A percentile compares a stretch with the other conserved stretches of the same genome.
Evolutionary conservation across 1,140 invertebrate genomes (phyloP).

Genomic region (Belonocnema kinseyi): DNA sequence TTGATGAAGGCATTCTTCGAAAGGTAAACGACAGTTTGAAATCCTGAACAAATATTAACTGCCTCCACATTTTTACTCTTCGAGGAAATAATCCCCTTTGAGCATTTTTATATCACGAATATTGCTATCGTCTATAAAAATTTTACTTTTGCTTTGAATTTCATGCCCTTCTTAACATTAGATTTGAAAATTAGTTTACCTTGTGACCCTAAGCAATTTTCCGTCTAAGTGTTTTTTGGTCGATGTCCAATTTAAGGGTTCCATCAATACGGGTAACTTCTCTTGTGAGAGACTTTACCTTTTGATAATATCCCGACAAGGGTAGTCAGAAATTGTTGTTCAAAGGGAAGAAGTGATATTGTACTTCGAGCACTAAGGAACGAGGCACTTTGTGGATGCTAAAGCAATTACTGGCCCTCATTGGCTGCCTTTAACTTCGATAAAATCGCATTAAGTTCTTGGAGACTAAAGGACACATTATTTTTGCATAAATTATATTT

Average conservation of each 20-base stretch:
- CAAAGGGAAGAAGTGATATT: conserved; percentile 3
- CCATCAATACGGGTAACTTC: neutral
- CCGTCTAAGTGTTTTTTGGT: too few relatives aligned
- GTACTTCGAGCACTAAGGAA: conserved; percentile 15
- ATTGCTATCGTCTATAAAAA: neutral
- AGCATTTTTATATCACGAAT: neutral
- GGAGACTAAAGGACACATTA: neutral
- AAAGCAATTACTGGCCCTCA: conserved; percentile 16
- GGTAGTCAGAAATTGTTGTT: conserved; percentile 15
- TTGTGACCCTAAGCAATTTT: neutral
- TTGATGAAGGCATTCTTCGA: conserved; percentile 1
- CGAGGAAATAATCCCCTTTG: neutral
- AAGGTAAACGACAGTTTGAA: neutral
- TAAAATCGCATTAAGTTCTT: neutral
- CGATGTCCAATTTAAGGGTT: too few relatives aligned
- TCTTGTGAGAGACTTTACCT: neutral
- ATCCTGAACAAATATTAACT: conserved; percentile 7
- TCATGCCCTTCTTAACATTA: neutral
- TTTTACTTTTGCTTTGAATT: neutral
- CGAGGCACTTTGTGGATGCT: conserved; percentile 15
- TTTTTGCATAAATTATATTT: neutral
- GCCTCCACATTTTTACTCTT: too few relatives aligned
- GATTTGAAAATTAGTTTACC: neutral
- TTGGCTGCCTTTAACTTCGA: conserved; percentile 7
- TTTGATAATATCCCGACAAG: neutral